These are phyloP conservation scores for Paracanthobrama guichenoti DNA, from an alignment of 2,113 vertebrate genomes.

Conservation along the genomic window DNA sequence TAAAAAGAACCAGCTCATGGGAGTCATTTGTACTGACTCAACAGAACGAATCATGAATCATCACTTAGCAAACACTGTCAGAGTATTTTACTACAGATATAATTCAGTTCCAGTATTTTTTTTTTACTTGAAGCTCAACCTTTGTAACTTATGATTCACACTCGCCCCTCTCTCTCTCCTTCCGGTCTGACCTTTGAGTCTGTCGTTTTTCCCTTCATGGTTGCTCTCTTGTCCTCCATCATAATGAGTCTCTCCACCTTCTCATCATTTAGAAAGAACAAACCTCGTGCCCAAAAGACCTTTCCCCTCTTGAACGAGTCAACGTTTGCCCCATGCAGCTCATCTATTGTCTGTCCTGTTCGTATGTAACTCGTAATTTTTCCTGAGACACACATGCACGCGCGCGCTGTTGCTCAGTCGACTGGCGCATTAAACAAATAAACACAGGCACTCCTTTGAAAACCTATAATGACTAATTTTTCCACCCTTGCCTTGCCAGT, in stretches of 20 bases:
- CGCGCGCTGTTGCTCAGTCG: neutral
- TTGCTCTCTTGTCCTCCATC: neutral
- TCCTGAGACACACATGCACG: neutral
- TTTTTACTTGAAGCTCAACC: neutral
- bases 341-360: neutral
- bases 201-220: neutral
- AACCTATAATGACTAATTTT: slow-evolving; percentile 59
- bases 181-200: slow-evolving; percentile 14
- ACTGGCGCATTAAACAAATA: slow-evolving; percentile 12
- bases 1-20: neutral
- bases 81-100: neutral
- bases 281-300: neutral
- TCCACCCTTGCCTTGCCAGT: slow-evolving; percentile 69
- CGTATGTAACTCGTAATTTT: neutral
- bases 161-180: neutral
- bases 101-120: neutral
- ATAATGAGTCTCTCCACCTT: neutral
- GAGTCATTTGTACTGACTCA: neutral
- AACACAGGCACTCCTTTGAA: slow-evolving; percentile 20
- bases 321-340: neutral
- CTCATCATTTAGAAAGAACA: neutral
- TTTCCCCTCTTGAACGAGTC: neutral
- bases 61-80: neutral
- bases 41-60: neutral
- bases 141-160: neutral